Percentiles rank a stretch among this genome's conserved stretches.
These are phyloP conservation scores for Toxotes chatareus DNA, from an alignment of 2,113 vertebrate species.

Conservation along the genomic window DNA sequence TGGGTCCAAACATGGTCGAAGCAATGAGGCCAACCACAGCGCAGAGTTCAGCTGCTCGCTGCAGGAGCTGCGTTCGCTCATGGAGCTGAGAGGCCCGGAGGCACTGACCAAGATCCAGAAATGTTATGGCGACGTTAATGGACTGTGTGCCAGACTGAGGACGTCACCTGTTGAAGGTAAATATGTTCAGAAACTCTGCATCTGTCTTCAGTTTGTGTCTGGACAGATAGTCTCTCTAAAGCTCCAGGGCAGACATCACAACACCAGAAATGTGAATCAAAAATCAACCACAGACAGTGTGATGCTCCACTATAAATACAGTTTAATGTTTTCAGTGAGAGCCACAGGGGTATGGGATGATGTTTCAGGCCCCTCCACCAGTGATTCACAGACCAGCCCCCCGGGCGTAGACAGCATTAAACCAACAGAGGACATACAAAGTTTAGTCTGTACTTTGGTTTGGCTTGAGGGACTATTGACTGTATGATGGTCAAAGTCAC, in stretches of 20 bases:
- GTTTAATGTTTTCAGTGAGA: neutral
- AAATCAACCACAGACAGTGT: neutral
- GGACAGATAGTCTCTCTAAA: neutral
- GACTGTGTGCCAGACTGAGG: constrained; percentile 93
- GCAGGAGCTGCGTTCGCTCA: constrained; percentile 91
- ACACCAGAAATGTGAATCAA: neutral
- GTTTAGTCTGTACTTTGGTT: constrained; percentile 4
- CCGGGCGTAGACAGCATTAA: neutral
- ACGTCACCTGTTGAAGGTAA: constrained; percentile 95
- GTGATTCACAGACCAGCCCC: constrained; percentile 40
- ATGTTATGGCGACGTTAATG: constrained; percentile 90
- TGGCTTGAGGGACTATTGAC: constrained; percentile 36
- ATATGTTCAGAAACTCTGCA: neutral
- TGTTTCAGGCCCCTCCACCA: neutral
- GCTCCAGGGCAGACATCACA: neutral
- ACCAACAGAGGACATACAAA: constrained; percentile 21
- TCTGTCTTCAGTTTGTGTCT: constrained; percentile 2
- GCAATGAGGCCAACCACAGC: constrained; percentile 89
- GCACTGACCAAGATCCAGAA: constrained; percentile 91
- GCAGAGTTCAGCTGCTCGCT: constrained; percentile 91
- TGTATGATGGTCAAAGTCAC: constrained; percentile 55
- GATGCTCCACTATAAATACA: neutral
- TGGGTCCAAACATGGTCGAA: constrained; percentile 89
- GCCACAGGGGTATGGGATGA: neutral
- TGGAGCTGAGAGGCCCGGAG: constrained; percentile 93